A percentile compares a stretch with the other conserved stretches of the same genome.
Conservation (phyloP, 1,140 invertebrate genomes). For the Neodiprion pinetum region DNA sequence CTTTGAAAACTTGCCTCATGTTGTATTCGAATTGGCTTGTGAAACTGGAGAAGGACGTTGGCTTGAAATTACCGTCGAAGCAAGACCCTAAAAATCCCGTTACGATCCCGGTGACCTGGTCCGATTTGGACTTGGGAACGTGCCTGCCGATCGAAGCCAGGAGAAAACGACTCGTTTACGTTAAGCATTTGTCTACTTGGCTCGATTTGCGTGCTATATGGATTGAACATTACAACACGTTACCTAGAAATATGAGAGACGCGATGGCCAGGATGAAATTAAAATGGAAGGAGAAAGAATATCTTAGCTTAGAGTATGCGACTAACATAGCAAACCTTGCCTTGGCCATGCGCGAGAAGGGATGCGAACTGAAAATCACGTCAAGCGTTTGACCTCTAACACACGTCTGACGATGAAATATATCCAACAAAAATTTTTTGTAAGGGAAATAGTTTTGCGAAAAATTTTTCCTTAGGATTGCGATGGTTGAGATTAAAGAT, state of each 20-base stretch:
- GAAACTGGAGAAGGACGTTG: slow-evolving; percentile 41
- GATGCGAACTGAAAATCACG: background rate
- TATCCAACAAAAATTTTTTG: background rate
- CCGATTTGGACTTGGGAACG: slow-evolving; percentile 62
- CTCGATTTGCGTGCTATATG: slow-evolving; percentile 20
- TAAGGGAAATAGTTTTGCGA: background rate
- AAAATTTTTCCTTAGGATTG: background rate
- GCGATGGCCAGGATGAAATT: background rate
- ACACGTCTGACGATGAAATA: background rate
- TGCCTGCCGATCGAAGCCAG: slow-evolving; percentile 60
- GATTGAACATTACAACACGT: background rate
- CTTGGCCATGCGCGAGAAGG: background rate
- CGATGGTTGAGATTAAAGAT: no score
- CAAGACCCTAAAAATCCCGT: slow-evolving; percentile 40
- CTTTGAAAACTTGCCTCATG: slow-evolving; percentile 53
- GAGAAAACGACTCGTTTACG: slow-evolving; percentile 44
- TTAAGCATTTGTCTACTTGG: slow-evolving; percentile 17
- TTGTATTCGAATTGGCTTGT: slow-evolving; percentile 59
- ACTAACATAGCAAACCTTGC: background rate
- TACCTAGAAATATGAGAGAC: background rate
- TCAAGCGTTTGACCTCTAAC: background rate
- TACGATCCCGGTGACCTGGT: slow-evolving; percentile 58
- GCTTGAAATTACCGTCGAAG: background rate
- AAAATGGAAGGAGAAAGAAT: slow-evolving; percentile 1
- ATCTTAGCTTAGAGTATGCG: background rate